phyloP scores from a whole-genome alignment of 2,797 vertebrate genomes.

The Enteromius paludinosus region DNA sequence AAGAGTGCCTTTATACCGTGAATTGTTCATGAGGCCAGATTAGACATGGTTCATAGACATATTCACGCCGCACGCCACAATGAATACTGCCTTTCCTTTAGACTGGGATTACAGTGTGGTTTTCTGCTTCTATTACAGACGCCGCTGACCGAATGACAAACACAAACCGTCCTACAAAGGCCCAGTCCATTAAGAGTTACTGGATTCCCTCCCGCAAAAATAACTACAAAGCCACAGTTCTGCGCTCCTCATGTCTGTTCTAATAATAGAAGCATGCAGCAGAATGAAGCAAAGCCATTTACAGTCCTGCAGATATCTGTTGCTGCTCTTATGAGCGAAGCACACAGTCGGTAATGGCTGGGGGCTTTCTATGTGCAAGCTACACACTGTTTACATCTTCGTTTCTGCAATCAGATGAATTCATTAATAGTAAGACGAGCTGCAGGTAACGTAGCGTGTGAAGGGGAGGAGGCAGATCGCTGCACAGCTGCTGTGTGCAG shows the following conservation, averaged over 20 bases:
- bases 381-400: constrained; percentile 5
- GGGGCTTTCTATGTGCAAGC: constrained; percentile 56
- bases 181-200: constrained; percentile 79
- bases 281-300: constrained; percentile 79
- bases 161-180: constrained; percentile 66
- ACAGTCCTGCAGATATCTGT: constrained; percentile 79
- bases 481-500: constrained; percentile 2
- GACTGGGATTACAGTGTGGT: constrained; percentile 50
- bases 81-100: constrained; percentile 51
- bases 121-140: not conserved
- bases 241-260: constrained; percentile 69
- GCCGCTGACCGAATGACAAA: constrained; percentile 57
- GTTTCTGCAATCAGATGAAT: not conserved
- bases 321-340: constrained; percentile 59
- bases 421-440: not conserved
- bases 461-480: not conserved
- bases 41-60: constrained; percentile 56
- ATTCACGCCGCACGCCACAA: constrained; percentile 38
- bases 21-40: constrained; percentile 60
- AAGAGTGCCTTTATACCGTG: constrained; percentile 31
- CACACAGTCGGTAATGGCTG: constrained; percentile 52
- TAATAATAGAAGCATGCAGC: constrained; percentile 82
- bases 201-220: constrained; percentile 83
- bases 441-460: not conserved
- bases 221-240: constrained; percentile 79